These are phyloP conservation scores for Eupsilia transversa DNA, from an alignment of 2,888 invertebrate species.

Conservation along the genomic window DNA sequence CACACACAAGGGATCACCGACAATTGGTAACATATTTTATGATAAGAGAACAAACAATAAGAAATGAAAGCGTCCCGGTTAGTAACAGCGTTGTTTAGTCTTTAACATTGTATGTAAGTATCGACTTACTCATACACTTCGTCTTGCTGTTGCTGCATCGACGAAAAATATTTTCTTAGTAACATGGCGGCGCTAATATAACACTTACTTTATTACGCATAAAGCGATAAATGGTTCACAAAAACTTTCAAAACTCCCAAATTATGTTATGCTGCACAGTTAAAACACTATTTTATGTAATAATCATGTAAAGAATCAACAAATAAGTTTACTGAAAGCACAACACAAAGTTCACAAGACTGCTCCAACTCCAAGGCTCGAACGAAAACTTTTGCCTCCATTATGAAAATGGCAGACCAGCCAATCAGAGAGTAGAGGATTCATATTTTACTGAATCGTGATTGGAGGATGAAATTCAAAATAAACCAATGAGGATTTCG, in stretches of 20 bases:
- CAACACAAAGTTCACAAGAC: not conserved
- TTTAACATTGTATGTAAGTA: conserved; percentile 11
- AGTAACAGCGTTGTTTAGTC: conserved; percentile 7
- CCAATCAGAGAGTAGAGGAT: conserved; percentile 17
- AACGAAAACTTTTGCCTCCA: conserved; percentile 48
- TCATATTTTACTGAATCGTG: conserved; percentile 2
- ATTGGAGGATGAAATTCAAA: conserved; percentile 35
- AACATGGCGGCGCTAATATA: conserved; percentile 62
- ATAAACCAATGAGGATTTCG: conserved; percentile 13
- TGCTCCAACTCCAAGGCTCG: too few relatives aligned
- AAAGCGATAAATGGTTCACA: not conserved
- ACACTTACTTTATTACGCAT: conserved; percentile 26
- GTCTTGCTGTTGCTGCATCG: conserved; percentile 70
- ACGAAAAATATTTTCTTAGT: conserved; percentile 78
- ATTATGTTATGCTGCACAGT: not conserved
- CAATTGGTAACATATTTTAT: too few relatives aligned
- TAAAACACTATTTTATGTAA: not conserved
- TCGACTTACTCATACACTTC: conserved; percentile 68
- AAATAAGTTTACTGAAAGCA: not conserved
- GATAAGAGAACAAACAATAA: not conserved
- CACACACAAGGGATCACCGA: not conserved
- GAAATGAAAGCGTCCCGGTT: not conserved
- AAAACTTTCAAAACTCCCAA: not conserved
- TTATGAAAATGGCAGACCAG: conserved; percentile 3
- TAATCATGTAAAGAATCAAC: not conserved